Evolutionary conservation across 2,888 invertebrate species (phyloP), one percentile per base, ranked within the genome.

Genomic region (Amphimallon solstitiale): DNA sequence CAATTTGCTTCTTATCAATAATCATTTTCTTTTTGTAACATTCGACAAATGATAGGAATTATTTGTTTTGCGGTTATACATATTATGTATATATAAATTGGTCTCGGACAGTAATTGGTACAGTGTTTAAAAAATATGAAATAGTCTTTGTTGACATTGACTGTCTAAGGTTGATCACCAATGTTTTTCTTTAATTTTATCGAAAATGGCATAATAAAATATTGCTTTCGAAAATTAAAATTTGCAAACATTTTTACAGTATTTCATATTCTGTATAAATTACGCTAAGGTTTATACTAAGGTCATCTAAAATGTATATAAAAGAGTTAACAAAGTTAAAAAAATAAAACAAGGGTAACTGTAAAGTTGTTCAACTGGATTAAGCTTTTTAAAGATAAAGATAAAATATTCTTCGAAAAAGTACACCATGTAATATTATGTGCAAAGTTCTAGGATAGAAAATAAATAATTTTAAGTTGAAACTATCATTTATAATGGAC

Each of bases 91-190:
- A 23, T 43, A 56, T 40, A 56, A 56, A 56, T 56, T 56, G 56
- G 56, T 56, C 56, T 54, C 40, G 56, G 40, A 56, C 43, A 43
- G 10, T 56, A 56, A 43, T 43, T 56, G 14, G 40, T 56, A 56
- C 29, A 56, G 43, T 43, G 56, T 43, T 29, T 43, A 56, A 56
- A 40, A 51, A 56, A 43, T 43, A 43, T 17, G 19, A 56, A 40
- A 43, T 38, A 56, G 40, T 56, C 40, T 43, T 43, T 56, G 23
- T 56, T 43, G 43, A 56, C 43, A 10, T 56, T 40, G 23, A 40
- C 43, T 56, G 43, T 56, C 43, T 40, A 56, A 19, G 56, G 38
- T 46, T 54, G 54, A 43, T 56, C 56, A 43, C 56, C 23, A 56
- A 56, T 45, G 15, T 40, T 56, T 56, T 54, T 35, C 34, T 15